Base-by-base conservation (phyloP, 2,888 invertebrate genomes). In the Cosmopolites sordidus region DNA sequence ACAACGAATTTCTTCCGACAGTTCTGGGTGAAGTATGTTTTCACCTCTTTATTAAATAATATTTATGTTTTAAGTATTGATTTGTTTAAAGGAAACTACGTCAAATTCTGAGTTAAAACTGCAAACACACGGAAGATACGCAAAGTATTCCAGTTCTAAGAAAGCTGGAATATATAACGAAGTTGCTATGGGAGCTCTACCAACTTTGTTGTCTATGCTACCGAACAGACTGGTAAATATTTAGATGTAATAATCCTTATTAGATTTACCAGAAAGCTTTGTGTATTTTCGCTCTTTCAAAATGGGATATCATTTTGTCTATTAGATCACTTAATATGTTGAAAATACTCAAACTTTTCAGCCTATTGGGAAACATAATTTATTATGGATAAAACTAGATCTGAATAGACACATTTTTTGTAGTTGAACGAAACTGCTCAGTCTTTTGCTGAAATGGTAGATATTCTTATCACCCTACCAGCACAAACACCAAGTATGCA, bases 1-100 rank as follows among this genome's bases (percentile, higher is more conserved):
- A 84, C 69, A 88, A 86, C 64, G 92, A 92, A 70, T 92, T 87
- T 73, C 74, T 91, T 51, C 89, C 90, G 0, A 83, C 85, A 47
- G 77, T 91, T 5, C 72, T 92, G 43, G 89, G 89, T 54, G 80
- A 87, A 78, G 85, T 86, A 72, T 76, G 73, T 54, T 8, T 22
- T 22, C 8, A 22, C 22, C 22, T 8, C 33, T 6, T 12, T 11
- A n/a, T n/a, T n/a, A n/a, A n/a, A n/a, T n/a, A n/a, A n/a, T n/a
- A n/a, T n/a, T n/a, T n/a, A n/a, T 12, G 11, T 33, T 33, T 5
- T n/a, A 12, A 12, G 11, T 33, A 33, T 12, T 33, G 3, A 12
- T 9, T 33, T 11, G 16, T n/a, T 48, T 51, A 9, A 63, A 83
- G 84, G 79, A 82, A 62, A 77, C 83, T 59, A 76, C 83, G 70